Evolutionary conservation across 2,797 vertebrate species (phyloP).

Genomic region (Lagorchestes hirsutus): DNA sequence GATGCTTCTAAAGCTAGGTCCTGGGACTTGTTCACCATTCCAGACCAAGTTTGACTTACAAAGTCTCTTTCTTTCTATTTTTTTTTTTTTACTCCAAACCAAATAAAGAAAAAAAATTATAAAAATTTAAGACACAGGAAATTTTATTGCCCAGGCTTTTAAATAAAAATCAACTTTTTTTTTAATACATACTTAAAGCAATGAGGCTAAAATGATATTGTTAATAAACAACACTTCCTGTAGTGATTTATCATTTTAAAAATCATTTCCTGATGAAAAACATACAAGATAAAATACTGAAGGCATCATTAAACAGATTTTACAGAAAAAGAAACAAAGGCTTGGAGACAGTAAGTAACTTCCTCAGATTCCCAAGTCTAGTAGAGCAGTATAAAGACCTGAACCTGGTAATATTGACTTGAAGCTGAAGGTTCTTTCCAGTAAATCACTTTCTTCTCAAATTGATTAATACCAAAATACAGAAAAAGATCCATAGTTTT

Average conservation of each 20-base stretch:
- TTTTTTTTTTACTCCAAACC: background rate
- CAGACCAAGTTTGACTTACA: conserved; percentile 11
- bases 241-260: background rate
- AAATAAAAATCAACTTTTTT: background rate
- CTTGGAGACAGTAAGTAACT: background rate
- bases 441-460: background rate
- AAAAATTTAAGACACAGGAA: conserved; percentile 17
- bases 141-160: conserved; percentile 4
- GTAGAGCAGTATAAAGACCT: background rate
- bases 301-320: background rate
- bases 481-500: background rate
- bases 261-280: background rate
- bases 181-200: background rate
- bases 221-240: background rate
- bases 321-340: background rate
- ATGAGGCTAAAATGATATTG: background rate
- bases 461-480: background rate
- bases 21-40: background rate
- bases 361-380: background rate
- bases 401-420: background rate
- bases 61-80: conserved; percentile 17
- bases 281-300: background rate
- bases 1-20: conserved; percentile 74
- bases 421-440: background rate
- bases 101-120: background rate